Percentiles rank a stretch among this genome's conserved stretches.
Conservation (phyloP, 2,888 invertebrate species). For the Plebejus argus region DNA sequence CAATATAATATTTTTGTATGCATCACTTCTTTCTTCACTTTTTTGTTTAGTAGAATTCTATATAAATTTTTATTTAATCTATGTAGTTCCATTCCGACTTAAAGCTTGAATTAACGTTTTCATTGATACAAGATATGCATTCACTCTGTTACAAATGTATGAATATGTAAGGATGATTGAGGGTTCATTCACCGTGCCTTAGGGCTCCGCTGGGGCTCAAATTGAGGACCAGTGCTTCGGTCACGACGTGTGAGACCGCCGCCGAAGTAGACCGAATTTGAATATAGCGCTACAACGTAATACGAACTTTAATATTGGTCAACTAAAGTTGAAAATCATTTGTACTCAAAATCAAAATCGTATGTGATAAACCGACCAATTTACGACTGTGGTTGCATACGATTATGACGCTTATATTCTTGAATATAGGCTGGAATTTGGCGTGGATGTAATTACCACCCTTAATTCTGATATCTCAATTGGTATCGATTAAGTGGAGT, state of each 20-base stretch:
- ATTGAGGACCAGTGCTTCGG: constrained; percentile 59
- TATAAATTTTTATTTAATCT: no score
- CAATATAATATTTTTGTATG: no score
- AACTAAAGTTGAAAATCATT: constrained; percentile 41
- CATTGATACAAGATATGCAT: not conserved
- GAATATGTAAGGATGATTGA: constrained; percentile 42
- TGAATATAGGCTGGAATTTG: constrained; percentile 49
- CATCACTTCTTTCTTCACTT: no score
- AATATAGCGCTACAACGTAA: constrained; percentile 36
- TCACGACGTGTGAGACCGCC: constrained; percentile 70
- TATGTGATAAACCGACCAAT: constrained; percentile 49
- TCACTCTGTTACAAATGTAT: not conserved
- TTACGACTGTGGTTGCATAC: constrained; percentile 45
- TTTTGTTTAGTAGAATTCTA: no score
- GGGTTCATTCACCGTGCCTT: constrained; percentile 64
- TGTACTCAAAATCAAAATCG: constrained; percentile 36
- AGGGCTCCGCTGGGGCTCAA: constrained; percentile 60
- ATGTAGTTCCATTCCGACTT: no score
- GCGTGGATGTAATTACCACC: constrained; percentile 40
- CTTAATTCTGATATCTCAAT: constrained; percentile 67
- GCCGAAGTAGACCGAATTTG: constrained; percentile 40
- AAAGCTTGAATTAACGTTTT: not conserved
- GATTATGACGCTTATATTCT: constrained; percentile 40
- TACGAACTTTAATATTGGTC: constrained; percentile 31
- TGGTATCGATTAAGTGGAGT: constrained; percentile 56